Base-by-base conservation (phyloP, 2,888 invertebrate genomes). In the Cybosia mesomella region DNA sequence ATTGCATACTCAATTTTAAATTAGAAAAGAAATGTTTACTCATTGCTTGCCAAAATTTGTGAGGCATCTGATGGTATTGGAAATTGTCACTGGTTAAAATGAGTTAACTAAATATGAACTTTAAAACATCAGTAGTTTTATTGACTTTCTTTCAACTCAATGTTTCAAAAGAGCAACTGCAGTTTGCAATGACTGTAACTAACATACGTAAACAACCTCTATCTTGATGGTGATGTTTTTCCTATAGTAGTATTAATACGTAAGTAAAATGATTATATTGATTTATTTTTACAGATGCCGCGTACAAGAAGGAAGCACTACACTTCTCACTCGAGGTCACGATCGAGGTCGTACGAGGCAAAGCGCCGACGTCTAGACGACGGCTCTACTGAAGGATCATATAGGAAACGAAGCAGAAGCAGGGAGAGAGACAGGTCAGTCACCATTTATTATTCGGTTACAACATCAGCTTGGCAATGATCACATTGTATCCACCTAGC, bases 251-350 rank as follows among this genome's bases (percentile, higher is more conserved):
- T 36, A 62, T 39, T 58, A 54, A 43, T 34, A 63, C 39, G 66
- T 68, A 62, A 34, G 11, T 61, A n/a, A 49, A 49, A 22, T 58
- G n/a, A 34, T 58, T n/a, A 24, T 62, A 62, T 66, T 69, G 18
- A 68, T 66, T 73, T 66, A 75, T 76, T 66, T 68, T 87, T 84
- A n/a, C 95, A 98, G 98, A 98, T 98, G 98, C 98, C 98, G 87
- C 96, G 97, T 84, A 97, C 97, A 78, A 96, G 97, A 84, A 97
- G 98, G 95, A 97, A 97, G 94, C 97, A 97, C 90, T 97, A 97
- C 87, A 96, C 96, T 63, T 96, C 96, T 53, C 96, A 95, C 77
- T 96, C 96, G 63, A 90, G 95, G 70, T 96, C 96, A 0, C 92
- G 95, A 57, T 96, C 96, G 15, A 88, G 95, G 69, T 95, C 95